Base-by-base conservation (phyloP, 2,888 invertebrate genomes). In the Chirona hameri region DNA sequence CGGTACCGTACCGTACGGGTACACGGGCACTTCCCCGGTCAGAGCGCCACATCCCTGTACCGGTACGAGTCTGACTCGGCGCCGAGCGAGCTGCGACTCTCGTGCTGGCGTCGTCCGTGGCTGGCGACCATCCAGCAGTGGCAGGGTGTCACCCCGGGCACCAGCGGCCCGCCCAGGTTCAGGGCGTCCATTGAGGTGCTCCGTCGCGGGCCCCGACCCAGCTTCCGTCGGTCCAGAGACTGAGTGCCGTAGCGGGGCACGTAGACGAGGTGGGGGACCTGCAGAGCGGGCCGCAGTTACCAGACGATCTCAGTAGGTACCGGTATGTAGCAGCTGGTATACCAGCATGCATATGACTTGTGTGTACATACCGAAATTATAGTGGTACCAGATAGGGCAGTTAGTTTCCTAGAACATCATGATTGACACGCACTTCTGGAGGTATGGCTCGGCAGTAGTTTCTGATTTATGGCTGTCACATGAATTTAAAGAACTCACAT, bases 41-140 rank as follows among this genome's bases (percentile, higher is more conserved):
- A 84, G 21, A 84, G 81, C 24, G 84, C 84, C 31, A 84, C 83
- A 46, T 84, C 84, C 14, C 84, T 29, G 76, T 83, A 84, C 52
- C 81, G 52, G 57, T 82, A 76, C 76, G 83, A 83, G 60, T 84
- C 83, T 31, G 82, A 83, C 46, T 83, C 83, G 24, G 84, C 84
- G 0, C 84, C 84, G 9, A 83, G 31, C 21, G 84, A 83, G 48
- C 84, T 83, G 21, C 81, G 65, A 57, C 84, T 84, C 46, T 84
- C 83, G n/a, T 76, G 76, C 24, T 27, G 76, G 21, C 76, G 76
- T 1, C 76, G 39, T 24, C 46, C 24, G 21, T 12, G 46, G 52
- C 52, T 18, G 52, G 52, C 12, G 24, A 39, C 76, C 76, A 76
- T 15, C 76, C 76, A 76, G 76, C 76, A 76, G 76, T 76, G 76